Evolutionary conservation across 2,113 vertebrate genomes (phyloP).

Genomic region (Alectura lathami): DNA sequence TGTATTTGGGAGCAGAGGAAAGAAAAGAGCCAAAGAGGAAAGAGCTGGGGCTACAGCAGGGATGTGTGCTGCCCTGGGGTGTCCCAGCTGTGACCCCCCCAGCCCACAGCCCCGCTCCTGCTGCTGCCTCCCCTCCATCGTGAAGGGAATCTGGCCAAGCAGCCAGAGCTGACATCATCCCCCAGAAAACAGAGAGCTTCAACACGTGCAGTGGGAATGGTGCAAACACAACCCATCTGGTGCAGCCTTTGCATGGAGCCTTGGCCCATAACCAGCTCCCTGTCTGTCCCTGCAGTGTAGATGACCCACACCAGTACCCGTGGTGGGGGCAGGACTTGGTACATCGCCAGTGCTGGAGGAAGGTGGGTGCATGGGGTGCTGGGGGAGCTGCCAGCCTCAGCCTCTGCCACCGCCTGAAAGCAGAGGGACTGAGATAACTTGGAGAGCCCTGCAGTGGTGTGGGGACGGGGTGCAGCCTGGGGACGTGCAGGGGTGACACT

Average conservation of each 20-base stretch:
- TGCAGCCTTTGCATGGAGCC: not conserved
- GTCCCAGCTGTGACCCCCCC: not conserved
- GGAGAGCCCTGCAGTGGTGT: not conserved
- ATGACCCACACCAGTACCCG: not conserved
- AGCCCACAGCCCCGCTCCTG: not conserved
- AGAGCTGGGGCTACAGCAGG: not conserved
- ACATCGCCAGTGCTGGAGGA: not conserved
- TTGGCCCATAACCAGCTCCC: not conserved
- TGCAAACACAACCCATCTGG: not conserved
- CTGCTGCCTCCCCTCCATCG: not conserved
- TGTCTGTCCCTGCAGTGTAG: not conserved
- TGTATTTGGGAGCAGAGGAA: not conserved
- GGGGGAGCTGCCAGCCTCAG: not conserved
- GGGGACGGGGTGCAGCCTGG: not conserved
- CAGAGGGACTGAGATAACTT: not conserved
- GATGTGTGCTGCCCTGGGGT: not conserved
- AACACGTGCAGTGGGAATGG: fast-evolving
- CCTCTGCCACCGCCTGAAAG: not conserved
- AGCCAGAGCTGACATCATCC: not conserved
- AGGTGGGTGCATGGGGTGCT: not conserved
- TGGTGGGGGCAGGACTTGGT: not conserved
- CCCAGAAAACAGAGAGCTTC: not conserved
- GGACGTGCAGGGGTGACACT: not conserved
- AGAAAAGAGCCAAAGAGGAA: not conserved
- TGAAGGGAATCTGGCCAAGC: not conserved